Evolutionary conservation across 35 echinoderm and acorn worm genomes (phyloP).

Genomic region (Hemicentrotus pulcherrimus): DNA sequence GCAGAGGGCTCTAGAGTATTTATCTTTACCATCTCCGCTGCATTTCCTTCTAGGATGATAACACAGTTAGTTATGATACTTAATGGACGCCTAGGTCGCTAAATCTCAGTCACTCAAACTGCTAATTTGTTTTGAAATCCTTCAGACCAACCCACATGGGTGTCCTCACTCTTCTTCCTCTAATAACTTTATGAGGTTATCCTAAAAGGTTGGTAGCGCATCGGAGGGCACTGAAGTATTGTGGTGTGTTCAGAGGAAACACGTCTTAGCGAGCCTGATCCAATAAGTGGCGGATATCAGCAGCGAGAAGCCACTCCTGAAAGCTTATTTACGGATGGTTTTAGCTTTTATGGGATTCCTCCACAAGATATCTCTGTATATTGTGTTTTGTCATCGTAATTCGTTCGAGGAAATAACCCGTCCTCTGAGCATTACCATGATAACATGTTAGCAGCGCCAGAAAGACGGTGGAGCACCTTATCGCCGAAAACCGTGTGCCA

Average conservation of each 20-base stretch:
- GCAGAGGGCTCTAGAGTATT: background rate
- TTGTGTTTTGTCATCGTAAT: background rate
- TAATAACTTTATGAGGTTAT: background rate
- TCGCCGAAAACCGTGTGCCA: background rate
- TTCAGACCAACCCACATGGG: background rate
- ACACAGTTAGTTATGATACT: background rate
- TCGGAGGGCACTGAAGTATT: background rate
- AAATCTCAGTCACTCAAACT: background rate
- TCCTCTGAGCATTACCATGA: background rate
- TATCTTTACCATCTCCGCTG: background rate
- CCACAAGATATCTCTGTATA: background rate
- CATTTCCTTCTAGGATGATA: background rate
- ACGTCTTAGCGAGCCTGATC: background rate
- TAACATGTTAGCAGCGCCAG: background rate
- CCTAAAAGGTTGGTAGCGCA: background rate
- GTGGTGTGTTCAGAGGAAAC: background rate
- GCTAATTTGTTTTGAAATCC: constrained; percentile 19
- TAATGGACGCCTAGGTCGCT: background rate
- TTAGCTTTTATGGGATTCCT: constrained; percentile 4
- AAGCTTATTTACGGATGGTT: background rate
- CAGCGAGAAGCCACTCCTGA: background rate
- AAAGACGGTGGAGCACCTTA: background rate
- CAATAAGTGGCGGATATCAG: background rate
- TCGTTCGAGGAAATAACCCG: background rate
- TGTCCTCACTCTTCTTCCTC: background rate